Evolutionary conservation across 2,113 vertebrate genomes (phyloP).

Genomic region (Machaerirhynchus nigripectus): DNA sequence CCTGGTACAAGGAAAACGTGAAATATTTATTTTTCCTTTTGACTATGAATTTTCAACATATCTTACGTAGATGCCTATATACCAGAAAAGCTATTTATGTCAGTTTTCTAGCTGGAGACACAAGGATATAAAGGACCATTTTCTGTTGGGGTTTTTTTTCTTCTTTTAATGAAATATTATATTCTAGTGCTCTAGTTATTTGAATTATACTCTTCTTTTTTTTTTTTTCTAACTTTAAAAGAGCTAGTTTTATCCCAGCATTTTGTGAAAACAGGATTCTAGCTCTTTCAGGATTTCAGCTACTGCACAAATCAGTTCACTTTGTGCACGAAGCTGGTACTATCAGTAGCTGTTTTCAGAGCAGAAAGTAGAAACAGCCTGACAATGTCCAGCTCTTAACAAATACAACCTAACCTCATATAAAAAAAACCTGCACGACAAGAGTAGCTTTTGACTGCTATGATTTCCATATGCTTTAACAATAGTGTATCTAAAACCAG

Average conservation of each 20-base stretch:
- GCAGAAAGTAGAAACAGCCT: slow-evolving; percentile 2
- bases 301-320: not conserved
- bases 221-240: not conserved
- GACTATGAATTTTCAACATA: not conserved
- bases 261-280: slow-evolving; percentile 32
- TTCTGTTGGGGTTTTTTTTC: not conserved
- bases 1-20: not conserved
- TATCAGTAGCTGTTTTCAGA: slow-evolving; percentile 2
- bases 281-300: slow-evolving; percentile 14
- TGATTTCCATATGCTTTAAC: not conserved
- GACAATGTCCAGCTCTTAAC: not conserved
- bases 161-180: not conserved
- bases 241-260: slow-evolving; percentile 6
- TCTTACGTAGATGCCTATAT: not conserved
- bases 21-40: not conserved
- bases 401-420: not conserved
- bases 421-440: not conserved
- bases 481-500: not conserved
- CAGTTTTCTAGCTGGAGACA: not conserved
- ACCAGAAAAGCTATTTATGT: not conserved
- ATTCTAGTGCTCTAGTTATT: slow-evolving; percentile 16
- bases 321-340: not conserved
- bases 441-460: not conserved
- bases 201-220: not conserved
- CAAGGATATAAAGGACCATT: not conserved